Evolutionary conservation across 1,140 invertebrate species (phyloP).

Genomic region (Brachionus rotundiformis): DNA sequence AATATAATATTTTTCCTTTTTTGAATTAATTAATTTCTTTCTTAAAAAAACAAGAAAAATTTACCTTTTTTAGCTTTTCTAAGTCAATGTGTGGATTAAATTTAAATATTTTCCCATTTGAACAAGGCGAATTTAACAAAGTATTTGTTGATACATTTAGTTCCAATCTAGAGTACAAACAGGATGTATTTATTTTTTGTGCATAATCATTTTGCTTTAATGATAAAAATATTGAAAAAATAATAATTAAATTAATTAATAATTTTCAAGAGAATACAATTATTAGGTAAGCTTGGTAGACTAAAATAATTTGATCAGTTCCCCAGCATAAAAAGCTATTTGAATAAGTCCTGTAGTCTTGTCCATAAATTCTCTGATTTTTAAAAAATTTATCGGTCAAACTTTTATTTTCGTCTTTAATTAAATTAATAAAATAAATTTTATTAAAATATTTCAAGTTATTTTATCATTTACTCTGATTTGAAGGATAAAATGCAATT

Average conservation of each 20-base stretch:
- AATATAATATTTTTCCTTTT: not conserved
- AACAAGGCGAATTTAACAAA: constrained; percentile 17
- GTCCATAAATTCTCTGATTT: constrained; percentile 34
- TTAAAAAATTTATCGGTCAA: not conserved
- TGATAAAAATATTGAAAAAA: not conserved
- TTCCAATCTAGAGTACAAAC: not conserved
- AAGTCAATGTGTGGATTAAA: not conserved
- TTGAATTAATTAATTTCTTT: not conserved
- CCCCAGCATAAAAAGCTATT: constrained; percentile 42
- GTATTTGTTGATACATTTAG: not conserved
- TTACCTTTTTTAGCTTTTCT: constrained; percentile 18
- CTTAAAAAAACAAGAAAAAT: not conserved
- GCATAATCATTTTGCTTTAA: constrained; percentile 22
- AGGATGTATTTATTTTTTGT: not conserved
- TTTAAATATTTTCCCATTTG: constrained; percentile 26
- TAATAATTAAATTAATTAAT: not conserved
- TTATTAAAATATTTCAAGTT: too few species aligned
- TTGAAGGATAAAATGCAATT: constrained; percentile 61
- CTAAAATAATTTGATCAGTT: constrained; percentile 37
- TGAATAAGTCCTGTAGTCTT: constrained; percentile 28
- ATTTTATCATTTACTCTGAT: not conserved
- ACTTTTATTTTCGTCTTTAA: constrained; percentile 7
- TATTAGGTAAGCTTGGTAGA: constrained; percentile 43
- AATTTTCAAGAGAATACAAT: not conserved
- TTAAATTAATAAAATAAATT: not conserved